phyloP scores from a whole-genome alignment of 2,888 invertebrate genomes.

The Xestia sexstrigata region DNA sequence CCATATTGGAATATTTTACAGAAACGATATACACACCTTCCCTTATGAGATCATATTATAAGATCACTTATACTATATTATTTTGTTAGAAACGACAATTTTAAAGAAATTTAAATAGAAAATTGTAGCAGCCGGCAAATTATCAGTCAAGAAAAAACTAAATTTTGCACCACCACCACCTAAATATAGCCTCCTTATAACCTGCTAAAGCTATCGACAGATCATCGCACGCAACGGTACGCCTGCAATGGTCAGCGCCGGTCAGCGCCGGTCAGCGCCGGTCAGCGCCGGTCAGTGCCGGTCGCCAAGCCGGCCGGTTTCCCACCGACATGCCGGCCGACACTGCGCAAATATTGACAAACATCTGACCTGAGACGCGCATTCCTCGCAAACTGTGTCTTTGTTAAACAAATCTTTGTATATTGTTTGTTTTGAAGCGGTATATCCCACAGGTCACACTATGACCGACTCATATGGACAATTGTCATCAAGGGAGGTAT shows the following conservation, averaged over 20 bases:
- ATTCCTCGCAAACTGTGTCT: constrained; percentile 44
- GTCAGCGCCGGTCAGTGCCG: not conserved
- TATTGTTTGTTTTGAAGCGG: constrained; percentile 13
- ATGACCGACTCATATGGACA: not conserved
- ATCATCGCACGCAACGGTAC: constrained; percentile 51
- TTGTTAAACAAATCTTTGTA: constrained; percentile 14
- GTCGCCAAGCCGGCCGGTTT: constrained; percentile 8
- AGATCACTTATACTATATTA: not conserved
- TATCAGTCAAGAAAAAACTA: not conserved
- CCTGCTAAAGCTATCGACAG: constrained; percentile 6
- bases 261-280: not conserved
- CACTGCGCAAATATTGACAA: constrained; percentile 51
- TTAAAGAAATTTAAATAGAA: not conserved
- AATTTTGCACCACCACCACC: not conserved
- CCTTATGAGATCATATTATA: not conserved
- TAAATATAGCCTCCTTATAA: not conserved
- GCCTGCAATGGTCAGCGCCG: not conserved
- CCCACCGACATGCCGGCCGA: constrained; percentile 1
- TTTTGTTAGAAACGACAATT: not conserved
- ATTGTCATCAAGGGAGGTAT: not conserved
- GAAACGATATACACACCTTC: not conserved
- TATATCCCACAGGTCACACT: not conserved
- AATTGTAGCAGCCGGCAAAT: not conserved
- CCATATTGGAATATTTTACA: not conserved
- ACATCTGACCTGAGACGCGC: constrained; percentile 25